A percentile compares a stretch with the other conserved stretches of the same genome.
phyloP scores from a whole-genome alignment of 2,888 invertebrate genomes.

The Andricus quercusramuli region DNA sequence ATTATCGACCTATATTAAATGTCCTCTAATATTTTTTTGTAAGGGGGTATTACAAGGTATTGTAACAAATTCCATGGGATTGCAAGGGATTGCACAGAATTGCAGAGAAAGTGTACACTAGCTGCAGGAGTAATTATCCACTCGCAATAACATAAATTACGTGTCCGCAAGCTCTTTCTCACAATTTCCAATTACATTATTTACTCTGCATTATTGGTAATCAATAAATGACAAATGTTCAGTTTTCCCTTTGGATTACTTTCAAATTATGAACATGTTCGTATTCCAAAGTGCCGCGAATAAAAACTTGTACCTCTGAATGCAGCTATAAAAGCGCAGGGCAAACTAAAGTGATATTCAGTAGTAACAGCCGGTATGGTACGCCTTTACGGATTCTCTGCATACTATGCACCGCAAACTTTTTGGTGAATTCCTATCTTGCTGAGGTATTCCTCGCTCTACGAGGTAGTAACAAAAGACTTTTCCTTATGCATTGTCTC shows the following conservation, averaged over 20 bases:
- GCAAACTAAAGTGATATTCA: constrained; percentile 15
- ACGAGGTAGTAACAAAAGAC: constrained; percentile 30
- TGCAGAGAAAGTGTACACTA: no score
- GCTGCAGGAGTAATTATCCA: no score
- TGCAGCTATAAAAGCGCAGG: constrained; percentile 19
- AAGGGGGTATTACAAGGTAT: no score
- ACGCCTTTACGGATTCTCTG: constrained; percentile 18
- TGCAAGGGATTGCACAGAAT: no score
- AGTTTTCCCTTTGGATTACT: background rate
- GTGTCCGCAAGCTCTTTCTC: background rate
- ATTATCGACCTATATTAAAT: no score
- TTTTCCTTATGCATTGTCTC: constrained; percentile 30
- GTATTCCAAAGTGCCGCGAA: background rate
- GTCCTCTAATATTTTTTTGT: no score
- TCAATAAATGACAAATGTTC: background rate
- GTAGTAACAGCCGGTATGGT: background rate
- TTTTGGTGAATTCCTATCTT: constrained; percentile 37
- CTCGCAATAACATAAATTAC: background rate
- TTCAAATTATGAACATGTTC: constrained; percentile 20
- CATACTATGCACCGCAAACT: constrained; percentile 20
- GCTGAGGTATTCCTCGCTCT: constrained; percentile 33
- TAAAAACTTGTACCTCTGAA: constrained; percentile 28
- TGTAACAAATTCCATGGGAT: no score
- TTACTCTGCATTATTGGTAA: background rate
- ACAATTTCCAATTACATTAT: background rate